Base-by-base conservation (phyloP, 2,888 invertebrate species). In the Eristalis arbustorum region DNA sequence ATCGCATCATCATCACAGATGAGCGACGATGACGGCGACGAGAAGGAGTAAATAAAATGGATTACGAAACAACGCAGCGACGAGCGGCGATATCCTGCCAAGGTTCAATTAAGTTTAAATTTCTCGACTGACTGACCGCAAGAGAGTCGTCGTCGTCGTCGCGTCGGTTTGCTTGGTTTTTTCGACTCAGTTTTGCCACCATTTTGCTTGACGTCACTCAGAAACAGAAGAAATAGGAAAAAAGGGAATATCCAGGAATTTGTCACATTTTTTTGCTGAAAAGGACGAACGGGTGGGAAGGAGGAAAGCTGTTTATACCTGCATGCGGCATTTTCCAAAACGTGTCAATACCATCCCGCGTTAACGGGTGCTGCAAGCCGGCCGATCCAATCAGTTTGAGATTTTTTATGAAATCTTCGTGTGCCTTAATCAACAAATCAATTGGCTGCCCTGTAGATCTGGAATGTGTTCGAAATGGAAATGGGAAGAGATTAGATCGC, bases 301-400 rank as follows among this genome's bases (percentile, higher is more conserved):
- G n/a, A n/a, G n/a, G n/a, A n/a, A n/a, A n/a, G n/a, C n/a, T n/a
- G n/a, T n/a, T 78, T 72, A 93, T 93, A 96, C 96, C 96, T 96
- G 96, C 96, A 93, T 96, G 96, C 89, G 96, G 96, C 96, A 96
- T 96, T 94, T 96, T 96, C 96, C 96, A 96, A 93, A 96, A 96
- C 90, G 96, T 95, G 92, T 96, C 95, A 89, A 95, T 95, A 94
- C 91, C 93, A 90, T 90, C 89, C 89, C 90, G 89, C 77, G 89
- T 88, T 88, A 90, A 89, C 90, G 89, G 93, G 93, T 89, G 93
- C 92, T 90, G 93, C 92, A 91, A 91, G 91, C 91, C 89, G 80
- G 90, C 88, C 83, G 89, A 88, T 89, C 89, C 90, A 89, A 90
- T 89, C 90, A 90, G 89, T 88, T 90, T 90, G 90, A 87, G 83